These are phyloP conservation scores for Silurus asotus DNA, from an alignment of 2,113 vertebrate species.

Conservation along the genomic window DNA sequence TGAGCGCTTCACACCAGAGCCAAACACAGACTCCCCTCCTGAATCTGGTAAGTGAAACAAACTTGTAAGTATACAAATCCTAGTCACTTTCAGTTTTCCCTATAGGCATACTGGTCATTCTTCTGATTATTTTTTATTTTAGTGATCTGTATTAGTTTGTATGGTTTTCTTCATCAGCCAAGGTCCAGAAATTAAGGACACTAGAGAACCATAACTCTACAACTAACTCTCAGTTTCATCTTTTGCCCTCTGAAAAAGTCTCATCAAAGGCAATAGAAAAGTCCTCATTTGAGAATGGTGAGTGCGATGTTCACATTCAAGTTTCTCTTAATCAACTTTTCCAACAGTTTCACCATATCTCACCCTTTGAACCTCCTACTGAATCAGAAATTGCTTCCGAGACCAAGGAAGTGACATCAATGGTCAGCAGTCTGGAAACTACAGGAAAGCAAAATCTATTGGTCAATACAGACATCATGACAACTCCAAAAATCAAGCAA, in stretches of 20 bases:
- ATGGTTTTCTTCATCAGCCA: neutral
- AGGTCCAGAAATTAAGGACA: neutral
- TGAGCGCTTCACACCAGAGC: neutral
- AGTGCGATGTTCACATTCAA: neutral
- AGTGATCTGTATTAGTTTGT: neutral
- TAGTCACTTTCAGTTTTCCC: neutral
- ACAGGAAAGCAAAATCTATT: neutral
- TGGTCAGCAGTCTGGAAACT: neutral
- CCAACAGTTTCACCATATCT: neutral
- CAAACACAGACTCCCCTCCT: neutral
- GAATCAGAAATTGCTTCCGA: slow-evolving; percentile 28
- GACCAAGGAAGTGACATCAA: neutral
- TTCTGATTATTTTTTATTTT: neutral
- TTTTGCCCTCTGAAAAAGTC: neutral
- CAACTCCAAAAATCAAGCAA: neutral
- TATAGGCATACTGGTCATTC: neutral
- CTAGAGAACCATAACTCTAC: neutral
- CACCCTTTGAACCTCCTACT: neutral
- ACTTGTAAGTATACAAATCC: neutral
- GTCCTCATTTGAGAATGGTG: slow-evolving; percentile 1
- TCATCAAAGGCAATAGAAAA: neutral
- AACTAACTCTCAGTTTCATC: neutral
- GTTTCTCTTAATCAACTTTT: neutral
- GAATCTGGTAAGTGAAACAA: neutral
- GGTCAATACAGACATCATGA: neutral